Conservation (phyloP, 2,888 invertebrate species). For the Eristalinus aeneus region DNA sequence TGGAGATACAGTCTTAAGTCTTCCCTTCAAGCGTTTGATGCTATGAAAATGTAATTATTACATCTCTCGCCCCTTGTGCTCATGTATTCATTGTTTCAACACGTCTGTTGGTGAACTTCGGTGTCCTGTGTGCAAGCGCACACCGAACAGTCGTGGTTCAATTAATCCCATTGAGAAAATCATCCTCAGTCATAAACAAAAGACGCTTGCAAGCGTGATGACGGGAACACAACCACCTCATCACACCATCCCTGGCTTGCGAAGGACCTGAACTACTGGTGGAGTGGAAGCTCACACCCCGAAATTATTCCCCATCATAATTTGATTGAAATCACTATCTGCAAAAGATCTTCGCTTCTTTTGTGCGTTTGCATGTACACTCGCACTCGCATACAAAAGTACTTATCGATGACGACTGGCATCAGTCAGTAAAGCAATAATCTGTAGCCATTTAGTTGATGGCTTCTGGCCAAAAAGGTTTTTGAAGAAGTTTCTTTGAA, state of each 20-base stretch:
- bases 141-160: conserved; percentile 54
- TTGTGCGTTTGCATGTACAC: not conserved
- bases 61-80: conserved; percentile 38
- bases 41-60: conserved; percentile 70
- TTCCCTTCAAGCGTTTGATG: conserved; percentile 62
- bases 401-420: conserved; percentile 31
- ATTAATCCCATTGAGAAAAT: conserved; percentile 65
- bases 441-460: conserved; percentile 72
- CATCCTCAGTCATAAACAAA: conserved; percentile 70
- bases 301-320: conserved; percentile 71
- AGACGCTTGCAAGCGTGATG: conserved; percentile 23
- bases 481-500: conserved; percentile 9
- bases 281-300: conserved; percentile 39
- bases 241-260: conserved; percentile 41
- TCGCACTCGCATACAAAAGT: not conserved
- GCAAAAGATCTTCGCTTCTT: conserved; percentile 28
- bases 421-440: conserved; percentile 72
- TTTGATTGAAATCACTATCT: conserved; percentile 69
- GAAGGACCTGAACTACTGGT: conserved; percentile 31
- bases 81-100: conserved; percentile 70
- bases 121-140: not conserved
- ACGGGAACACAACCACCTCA: conserved; percentile 32
- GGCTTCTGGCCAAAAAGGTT: conserved; percentile 70
- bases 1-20: conserved; percentile 42
- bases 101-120: conserved; percentile 31